Evolutionary conservation across 2,797 vertebrate genomes (phyloP), one percentile per base, ranked within the genome.

Genomic region (Hippopotamyrus pictus): DNA sequence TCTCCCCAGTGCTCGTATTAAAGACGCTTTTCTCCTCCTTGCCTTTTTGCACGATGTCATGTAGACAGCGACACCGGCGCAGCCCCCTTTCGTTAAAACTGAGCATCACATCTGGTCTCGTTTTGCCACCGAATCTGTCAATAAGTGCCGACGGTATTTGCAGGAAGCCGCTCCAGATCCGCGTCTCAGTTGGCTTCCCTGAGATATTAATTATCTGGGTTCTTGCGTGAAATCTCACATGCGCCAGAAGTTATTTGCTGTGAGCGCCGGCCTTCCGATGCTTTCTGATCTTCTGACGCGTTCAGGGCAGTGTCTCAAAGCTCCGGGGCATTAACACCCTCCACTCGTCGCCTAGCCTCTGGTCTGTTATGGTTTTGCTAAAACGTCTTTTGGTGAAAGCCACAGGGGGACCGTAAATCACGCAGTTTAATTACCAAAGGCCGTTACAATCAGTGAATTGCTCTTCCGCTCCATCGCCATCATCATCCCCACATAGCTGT

Each of bases 381-480:
- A 12, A n/a, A 89, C 51, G 82, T 88, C 11, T 59, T 69, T 53
- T 84, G 79, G 76, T 79, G 85, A 89, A 88, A 76, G 48, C 65
- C 73, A 89, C 59, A 89, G 46, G 76, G 33, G 41, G 92, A 93
- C 92, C 93, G 91, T 92, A 91, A 92, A 93, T 95, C 94, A 93
- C 91, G 92, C 82, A 17, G 69, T 87, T 37, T 92, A 92, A 93
- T 94, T 95, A 86, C 93, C 93, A 91, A 89, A 92, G 94, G 91
- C 91, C 92, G 89, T 92, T 92, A 89, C 91, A 93, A 85, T 92
- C 93, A 94, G 92, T 91, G 92, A 94, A 92, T 94, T 94, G 93
- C 93, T 94, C 93, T 89, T 90, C 91, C 91, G 90, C 95, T 93
- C 93, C 92, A 90, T 93, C 95, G 93, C 95, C 94, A 93, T 95